Base-by-base conservation (phyloP, 2,797 vertebrate species). In the Adelosebastes latens region DNA sequence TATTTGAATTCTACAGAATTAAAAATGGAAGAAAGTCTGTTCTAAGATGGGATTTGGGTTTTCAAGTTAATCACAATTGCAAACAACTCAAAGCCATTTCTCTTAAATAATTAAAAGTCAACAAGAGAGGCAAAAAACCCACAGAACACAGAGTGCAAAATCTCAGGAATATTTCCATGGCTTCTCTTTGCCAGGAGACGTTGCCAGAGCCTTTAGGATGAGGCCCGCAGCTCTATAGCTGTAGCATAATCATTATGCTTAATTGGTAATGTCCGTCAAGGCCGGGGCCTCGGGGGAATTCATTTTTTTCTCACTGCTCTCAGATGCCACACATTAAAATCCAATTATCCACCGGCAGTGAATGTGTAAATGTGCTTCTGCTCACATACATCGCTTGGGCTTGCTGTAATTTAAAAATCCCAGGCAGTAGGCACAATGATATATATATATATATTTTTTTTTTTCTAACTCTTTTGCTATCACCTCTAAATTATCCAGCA, bases 231-330 rank as follows among this genome's bases (percentile, higher is more conserved):
- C 86, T 87, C 78, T 87, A 78, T 62, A 84, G 79, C 79, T 87
- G 80, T 62, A 83, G 79, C 78, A 81, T 86, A 80, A 93, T 89
- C 66, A 88, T 89, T 84, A 75, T 60, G 34, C 58, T 84, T 93
- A 94, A 94, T 90, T 92, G 89, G 74, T 86, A 73, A 83, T 82
- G 89, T 94, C 91, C 85, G 65, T 93, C 88, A 93, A 85, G 63
- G 76, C 84, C 72, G 56, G 58, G 13, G 72, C 72, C 88, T 53
- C 12, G 4, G 60, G 81, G 89, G 83, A 82, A 87, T 90, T 71
- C 31, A 75, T 91, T 87, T 92, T 86, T 92, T 77, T 85, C 85
- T 84, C 76, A 75, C 77, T 55, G 18, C 70, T 81, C 67, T 86
- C 79, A 60, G 53, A 86, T 79, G 69, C 78, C 71, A 80, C 84